Evolutionary conservation across 2,888 invertebrate genomes (phyloP).

Genomic region (Micropterix aruncella): DNA sequence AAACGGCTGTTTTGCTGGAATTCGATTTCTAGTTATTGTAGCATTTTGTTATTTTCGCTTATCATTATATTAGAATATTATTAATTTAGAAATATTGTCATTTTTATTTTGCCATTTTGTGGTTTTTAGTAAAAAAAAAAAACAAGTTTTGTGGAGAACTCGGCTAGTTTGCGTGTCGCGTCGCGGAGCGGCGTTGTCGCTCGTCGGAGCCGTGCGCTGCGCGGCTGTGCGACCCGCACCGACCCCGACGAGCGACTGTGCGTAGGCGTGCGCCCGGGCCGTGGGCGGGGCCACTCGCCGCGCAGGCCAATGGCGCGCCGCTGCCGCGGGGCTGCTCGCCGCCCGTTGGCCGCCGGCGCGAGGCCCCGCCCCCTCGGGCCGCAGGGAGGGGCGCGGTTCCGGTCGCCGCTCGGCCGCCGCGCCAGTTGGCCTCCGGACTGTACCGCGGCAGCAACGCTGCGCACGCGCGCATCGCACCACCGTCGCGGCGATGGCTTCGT

Average conservation of each 20-base stretch:
- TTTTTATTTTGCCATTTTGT: no score
- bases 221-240: slow-evolving; percentile 31
- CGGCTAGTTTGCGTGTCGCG: no score
- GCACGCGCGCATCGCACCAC: not conserved
- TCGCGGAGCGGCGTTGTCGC: no score
- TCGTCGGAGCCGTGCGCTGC: slow-evolving; percentile 8
- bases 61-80: no score
- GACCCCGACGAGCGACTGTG: slow-evolving; percentile 25
- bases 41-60: no score
- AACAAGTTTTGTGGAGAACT: no score
- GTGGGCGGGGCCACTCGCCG: slow-evolving; percentile 26
- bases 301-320: no score
- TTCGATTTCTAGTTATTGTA: no score
- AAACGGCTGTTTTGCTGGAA: no score
- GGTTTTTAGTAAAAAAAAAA: no score
- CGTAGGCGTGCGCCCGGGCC: slow-evolving; percentile 22
- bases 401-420: slow-evolving; percentile 23
- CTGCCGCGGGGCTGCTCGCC: slow-evolving; percentile 27
- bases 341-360: slow-evolving; percentile 26
- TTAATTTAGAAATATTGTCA: no score
- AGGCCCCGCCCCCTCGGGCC: slow-evolving; percentile 25
- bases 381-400: slow-evolving; percentile 22
- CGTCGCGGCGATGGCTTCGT: not conserved
- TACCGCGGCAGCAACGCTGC: not conserved
- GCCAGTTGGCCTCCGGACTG: slow-evolving; percentile 13